Conservation (phyloP, 2,888 invertebrate genomes). For the Acanthopleura granulata region DNA sequence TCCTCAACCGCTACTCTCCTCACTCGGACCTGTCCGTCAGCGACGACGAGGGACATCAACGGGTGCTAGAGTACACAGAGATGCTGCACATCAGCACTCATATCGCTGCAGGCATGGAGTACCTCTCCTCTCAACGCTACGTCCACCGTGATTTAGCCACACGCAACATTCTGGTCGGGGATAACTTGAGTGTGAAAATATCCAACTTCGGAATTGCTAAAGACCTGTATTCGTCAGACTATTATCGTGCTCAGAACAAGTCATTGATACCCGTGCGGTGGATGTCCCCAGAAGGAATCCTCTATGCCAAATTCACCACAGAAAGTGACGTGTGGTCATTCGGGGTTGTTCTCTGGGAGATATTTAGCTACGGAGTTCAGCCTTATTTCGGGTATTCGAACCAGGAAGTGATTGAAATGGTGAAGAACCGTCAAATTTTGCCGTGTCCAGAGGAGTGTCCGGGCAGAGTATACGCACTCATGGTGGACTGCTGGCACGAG, state of each 20-base stretch:
- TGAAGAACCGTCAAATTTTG: slow-evolving; percentile 91
- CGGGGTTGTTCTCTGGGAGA: slow-evolving; percentile 99
- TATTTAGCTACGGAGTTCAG: slow-evolving; percentile 96
- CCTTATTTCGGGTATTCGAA: slow-evolving; percentile 96
- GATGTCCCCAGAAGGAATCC: slow-evolving; percentile 99
- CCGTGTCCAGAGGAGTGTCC: slow-evolving; percentile 95
- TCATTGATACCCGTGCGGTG: slow-evolving; percentile 93
- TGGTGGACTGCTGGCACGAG: slow-evolving; percentile 99
- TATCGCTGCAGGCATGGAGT: slow-evolving; percentile 72
- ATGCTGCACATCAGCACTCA: slow-evolving; percentile 87
- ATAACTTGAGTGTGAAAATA: slow-evolving; percentile 94
- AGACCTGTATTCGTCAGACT: slow-evolving; percentile 94
- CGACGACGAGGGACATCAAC: slow-evolving; percentile 75
- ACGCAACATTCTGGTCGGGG: slow-evolving; percentile 95
- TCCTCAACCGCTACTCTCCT: slow-evolving; percentile 91
- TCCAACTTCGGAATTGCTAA: slow-evolving; percentile 96
- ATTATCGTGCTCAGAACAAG: slow-evolving; percentile 95
- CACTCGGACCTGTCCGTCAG: slow-evolving; percentile 73
- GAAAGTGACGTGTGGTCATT: slow-evolving; percentile 99
- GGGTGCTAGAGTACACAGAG: slow-evolving; percentile 73
- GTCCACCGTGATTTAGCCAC: slow-evolving; percentile 97
- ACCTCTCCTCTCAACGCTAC: slow-evolving; percentile 83
- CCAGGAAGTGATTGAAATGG: slow-evolving; percentile 97
- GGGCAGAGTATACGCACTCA: slow-evolving; percentile 89
- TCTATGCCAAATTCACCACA: slow-evolving; percentile 97